Conservation (phyloP, 2,888 invertebrate species). For the Cephus pygmeus region DNA sequence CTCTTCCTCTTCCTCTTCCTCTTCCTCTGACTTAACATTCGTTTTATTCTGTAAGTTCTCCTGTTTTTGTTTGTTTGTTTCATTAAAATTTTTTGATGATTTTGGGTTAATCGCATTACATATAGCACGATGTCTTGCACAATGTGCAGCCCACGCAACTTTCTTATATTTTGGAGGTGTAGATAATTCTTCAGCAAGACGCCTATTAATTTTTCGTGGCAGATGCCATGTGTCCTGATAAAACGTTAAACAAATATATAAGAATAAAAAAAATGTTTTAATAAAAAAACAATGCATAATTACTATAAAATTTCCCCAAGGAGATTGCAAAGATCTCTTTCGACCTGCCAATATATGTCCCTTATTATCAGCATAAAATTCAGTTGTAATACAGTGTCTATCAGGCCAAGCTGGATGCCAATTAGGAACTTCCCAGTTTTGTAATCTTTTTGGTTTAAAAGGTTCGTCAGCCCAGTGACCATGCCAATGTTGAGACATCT, state of each 20-base stretch:
- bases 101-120: conserved; percentile 14
- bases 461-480: conserved; percentile 47
- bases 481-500: conserved; percentile 53
- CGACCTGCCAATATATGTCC: conserved; percentile 39
- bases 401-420: conserved; percentile 49
- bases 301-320: conserved; percentile 48
- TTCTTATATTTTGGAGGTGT: conserved; percentile 34
- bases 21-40: too few relatives aligned
- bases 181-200: conserved; percentile 42
- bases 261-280: background rate
- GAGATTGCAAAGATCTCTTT: conserved; percentile 34
- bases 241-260: background rate
- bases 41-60: too few relatives aligned
- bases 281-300: conserved; percentile 4
- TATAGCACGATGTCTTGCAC: conserved; percentile 17
- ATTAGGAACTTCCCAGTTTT: conserved; percentile 53
- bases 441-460: conserved; percentile 43
- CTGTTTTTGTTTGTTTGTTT: too few relatives aligned
- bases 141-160: conserved; percentile 39
- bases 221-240: conserved; percentile 46
- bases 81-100: too few relatives aligned
- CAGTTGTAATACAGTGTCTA: conserved; percentile 43
- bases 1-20: too few relatives aligned
- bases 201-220: conserved; percentile 43
- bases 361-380: conserved; percentile 40